Percentiles rank a stretch among this genome's conserved stretches.
Evolutionary conservation across 2,797 vertebrate genomes (phyloP).

Genomic region (Lepilemur ruficaudatus): DNA sequence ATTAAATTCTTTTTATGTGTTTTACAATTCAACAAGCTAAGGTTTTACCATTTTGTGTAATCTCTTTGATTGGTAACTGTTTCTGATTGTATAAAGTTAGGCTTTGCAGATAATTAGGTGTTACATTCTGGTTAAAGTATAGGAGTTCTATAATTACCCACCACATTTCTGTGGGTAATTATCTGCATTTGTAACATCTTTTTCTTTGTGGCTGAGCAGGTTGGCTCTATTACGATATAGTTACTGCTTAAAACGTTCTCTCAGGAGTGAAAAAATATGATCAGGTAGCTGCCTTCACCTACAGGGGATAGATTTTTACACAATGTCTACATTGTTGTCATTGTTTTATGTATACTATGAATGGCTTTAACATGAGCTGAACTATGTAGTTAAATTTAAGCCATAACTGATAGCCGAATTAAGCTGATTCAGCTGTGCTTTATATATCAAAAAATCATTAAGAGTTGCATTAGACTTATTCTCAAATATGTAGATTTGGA

Average conservation of each 20-base stretch:
- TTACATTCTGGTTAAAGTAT: slow-evolving; percentile 8
- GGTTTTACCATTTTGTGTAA: slow-evolving; percentile 34
- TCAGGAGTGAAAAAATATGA: not conserved
- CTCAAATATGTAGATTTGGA: slow-evolving; percentile 18
- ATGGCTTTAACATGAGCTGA: not conserved
- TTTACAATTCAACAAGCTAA: slow-evolving; percentile 40
- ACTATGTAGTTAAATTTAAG: slow-evolving; percentile 63
- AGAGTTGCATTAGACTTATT: slow-evolving; percentile 47
- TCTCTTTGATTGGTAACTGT: slow-evolving; percentile 50
- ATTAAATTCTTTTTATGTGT: slow-evolving; percentile 22
- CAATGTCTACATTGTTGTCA: not conserved
- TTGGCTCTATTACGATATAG: not conserved
- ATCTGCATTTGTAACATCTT: slow-evolving; percentile 39
- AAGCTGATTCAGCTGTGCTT: not conserved
- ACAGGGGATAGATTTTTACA: not conserved
- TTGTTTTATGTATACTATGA: not conserved
- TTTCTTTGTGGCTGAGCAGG: slow-evolving; percentile 30
- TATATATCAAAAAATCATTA: slow-evolving; percentile 6
- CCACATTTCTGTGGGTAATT: slow-evolving; percentile 21
- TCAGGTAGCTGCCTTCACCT: not conserved
- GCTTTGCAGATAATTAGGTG: slow-evolving; percentile 54
- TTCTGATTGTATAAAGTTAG: slow-evolving; percentile 48
- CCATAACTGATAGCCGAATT: not conserved
- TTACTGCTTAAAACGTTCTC: not conserved
- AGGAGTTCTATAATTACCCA: slow-evolving; percentile 27